phyloP scores from a whole-genome alignment of 1,140 invertebrate genomes.

The Drosophila nasuta region DNA sequence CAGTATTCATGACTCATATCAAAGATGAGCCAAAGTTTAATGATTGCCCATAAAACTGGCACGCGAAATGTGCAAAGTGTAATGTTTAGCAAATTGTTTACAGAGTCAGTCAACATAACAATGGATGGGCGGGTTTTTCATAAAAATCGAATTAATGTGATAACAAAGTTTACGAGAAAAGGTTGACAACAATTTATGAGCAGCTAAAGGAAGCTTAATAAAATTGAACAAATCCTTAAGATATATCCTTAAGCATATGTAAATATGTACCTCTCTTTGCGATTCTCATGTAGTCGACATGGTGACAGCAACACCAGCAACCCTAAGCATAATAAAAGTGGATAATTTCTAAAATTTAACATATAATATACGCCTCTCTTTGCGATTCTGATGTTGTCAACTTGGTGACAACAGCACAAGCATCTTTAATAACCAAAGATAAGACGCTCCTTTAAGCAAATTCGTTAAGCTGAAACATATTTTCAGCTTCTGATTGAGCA shows the following conservation, averaged over 20 bases:
- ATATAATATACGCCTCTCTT: no score
- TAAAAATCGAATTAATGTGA: background rate
- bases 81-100: constrained; percentile 33
- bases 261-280: no score
- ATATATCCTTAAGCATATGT: background rate
- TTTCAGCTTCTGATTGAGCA: background rate
- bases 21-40: constrained; percentile 30
- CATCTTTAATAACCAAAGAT: no score
- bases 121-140: background rate
- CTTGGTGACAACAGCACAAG: no score
- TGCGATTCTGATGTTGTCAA: no score
- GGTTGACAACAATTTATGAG: background rate
- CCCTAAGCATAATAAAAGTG: no score
- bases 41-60: constrained; percentile 28
- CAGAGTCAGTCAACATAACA: background rate
- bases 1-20: constrained; percentile 31
- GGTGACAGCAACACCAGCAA: no score
- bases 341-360: no score
- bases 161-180: background rate
- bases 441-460: background rate
- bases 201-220: background rate
- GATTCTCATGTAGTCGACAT: no score
- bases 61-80: constrained; percentile 11
- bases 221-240: background rate
- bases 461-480: constrained; percentile 10